Conservation (phyloP, 2,113 vertebrate species). For the Amphiprion ocellaris region DNA sequence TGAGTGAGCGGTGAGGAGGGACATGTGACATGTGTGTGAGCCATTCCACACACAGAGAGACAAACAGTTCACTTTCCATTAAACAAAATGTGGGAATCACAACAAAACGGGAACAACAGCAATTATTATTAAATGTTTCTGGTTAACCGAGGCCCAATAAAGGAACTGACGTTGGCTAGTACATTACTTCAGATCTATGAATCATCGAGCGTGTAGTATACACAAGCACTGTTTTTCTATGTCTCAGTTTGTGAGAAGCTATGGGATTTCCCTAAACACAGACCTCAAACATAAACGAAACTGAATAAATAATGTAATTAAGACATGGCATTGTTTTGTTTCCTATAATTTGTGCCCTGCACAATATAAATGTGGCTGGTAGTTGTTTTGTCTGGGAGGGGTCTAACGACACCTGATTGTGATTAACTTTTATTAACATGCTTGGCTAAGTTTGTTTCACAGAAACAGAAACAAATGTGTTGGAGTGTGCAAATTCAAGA, state of each 20-base stretch:
- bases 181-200: constrained; percentile 6
- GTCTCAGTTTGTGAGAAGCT: background rate
- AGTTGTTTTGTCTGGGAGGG: background rate
- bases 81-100: background rate
- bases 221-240: constrained; percentile 2
- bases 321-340: background rate
- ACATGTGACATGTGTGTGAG: constrained; percentile 17
- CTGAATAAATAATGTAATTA: constrained; percentile 10
- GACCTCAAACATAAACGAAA: constrained; percentile 13
- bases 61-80: background rate
- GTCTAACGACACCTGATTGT: constrained; percentile 7
- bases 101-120: background rate
- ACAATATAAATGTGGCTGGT: background rate
- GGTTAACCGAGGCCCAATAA: background rate
- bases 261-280: constrained; percentile 13
- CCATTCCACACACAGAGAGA: constrained; percentile 5
- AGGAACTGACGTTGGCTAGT: background rate
- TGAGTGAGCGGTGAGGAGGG: constrained; percentile 10
- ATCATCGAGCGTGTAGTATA: background rate
- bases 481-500: constrained; percentile 1
- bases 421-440: constrained; percentile 23
- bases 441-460: constrained; percentile 7
- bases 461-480: constrained; percentile 28
- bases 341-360: background rate
- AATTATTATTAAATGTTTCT: constrained; percentile 16